These are phyloP conservation scores for Drosophila ustulata DNA, from an alignment of 2,888 invertebrate species.

Conservation along the genomic window DNA sequence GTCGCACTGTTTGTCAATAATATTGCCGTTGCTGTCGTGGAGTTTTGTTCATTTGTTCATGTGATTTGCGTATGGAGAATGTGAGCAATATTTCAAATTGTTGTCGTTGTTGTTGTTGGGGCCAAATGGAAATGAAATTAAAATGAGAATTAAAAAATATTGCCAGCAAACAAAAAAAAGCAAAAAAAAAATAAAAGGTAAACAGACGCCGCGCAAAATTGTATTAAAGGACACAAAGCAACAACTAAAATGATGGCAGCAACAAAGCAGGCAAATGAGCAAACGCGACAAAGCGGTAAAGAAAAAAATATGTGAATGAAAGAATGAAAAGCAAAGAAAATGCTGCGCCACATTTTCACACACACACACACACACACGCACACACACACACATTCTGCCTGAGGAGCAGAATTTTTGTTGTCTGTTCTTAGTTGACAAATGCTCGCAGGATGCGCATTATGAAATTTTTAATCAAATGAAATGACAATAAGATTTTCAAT, in stretches of 20 bases:
- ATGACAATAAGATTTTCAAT: conserved; percentile 68
- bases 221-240: conserved; percentile 9
- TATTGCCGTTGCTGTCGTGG: neutral
- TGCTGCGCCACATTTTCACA: conserved; percentile 59
- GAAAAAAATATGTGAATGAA: neutral
- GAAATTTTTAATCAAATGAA: conserved; percentile 76
- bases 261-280: conserved; percentile 27
- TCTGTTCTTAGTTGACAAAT: conserved; percentile 59
- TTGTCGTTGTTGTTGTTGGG: conserved; percentile 10
- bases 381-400: conserved; percentile 16
- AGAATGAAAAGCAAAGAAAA: conserved; percentile 43
- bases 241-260: conserved; percentile 7
- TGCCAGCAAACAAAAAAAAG: conserved; percentile 50
- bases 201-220: conserved; percentile 30
- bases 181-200: conserved; percentile 27
- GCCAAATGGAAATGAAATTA: conserved; percentile 56
- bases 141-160: conserved; percentile 59
- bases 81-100: conserved; percentile 6
- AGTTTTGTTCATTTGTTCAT: neutral
- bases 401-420: conserved; percentile 29
- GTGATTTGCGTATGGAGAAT: conserved; percentile 2
- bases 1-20: neutral
- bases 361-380: conserved; percentile 13
- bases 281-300: conserved; percentile 30
- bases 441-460: conserved; percentile 61